phyloP scores from a whole-genome alignment of 1,140 invertebrate species.

The Heliconius eleuchia region DNA sequence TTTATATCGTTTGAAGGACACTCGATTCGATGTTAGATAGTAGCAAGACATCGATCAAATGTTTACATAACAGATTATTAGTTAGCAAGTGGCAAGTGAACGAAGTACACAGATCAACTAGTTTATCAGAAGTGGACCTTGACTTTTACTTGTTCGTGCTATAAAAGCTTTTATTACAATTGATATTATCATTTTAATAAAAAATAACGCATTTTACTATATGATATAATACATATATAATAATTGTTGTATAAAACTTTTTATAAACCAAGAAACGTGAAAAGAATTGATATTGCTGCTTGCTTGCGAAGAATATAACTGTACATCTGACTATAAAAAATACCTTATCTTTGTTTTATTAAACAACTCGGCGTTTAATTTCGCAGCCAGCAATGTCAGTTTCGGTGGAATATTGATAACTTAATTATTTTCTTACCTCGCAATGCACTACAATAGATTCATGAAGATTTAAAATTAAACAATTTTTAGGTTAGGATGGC shows the following conservation, averaged over 20 bases:
- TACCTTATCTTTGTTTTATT: too few relatives aligned
- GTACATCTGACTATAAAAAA: too few relatives aligned
- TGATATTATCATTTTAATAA: constrained; percentile 36
- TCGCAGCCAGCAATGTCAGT: too few relatives aligned
- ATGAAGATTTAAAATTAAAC: too few relatives aligned
- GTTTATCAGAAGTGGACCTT: constrained; percentile 40
- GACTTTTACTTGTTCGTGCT: constrained; percentile 40
- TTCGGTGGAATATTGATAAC: too few relatives aligned
- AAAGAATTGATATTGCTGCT: neutral
- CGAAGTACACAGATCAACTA: constrained; percentile 19
- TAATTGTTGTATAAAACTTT: neutral
- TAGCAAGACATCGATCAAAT: constrained; percentile 19
- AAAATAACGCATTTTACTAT: neutral
- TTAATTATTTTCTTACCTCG: too few relatives aligned
- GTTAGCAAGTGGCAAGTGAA: neutral
- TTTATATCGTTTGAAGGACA: neutral
- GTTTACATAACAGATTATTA: constrained; percentile 17
- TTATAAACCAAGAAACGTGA: neutral
- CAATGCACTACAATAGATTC: too few relatives aligned
- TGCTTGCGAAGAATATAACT: too few relatives aligned
- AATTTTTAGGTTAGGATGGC: too few relatives aligned
- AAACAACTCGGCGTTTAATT: too few relatives aligned
- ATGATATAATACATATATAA: neutral
- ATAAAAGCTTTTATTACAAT: constrained; percentile 38
- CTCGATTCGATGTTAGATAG: neutral